Conservation (phyloP, 2,797 vertebrate genomes). For the Ispidina picta region DNA sequence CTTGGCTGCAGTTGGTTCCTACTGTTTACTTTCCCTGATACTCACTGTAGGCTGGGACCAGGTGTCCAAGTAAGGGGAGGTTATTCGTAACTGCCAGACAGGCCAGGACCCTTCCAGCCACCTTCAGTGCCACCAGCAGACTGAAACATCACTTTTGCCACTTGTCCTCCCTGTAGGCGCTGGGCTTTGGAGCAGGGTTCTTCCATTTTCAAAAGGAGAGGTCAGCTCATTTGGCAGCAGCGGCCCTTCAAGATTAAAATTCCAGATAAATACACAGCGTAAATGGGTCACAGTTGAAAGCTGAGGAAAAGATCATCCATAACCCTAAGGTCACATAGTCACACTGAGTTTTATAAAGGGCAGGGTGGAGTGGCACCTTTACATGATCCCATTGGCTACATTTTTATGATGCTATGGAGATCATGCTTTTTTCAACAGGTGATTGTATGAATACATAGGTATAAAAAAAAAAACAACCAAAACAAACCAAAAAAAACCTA, state of each 20-base stretch:
- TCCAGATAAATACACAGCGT: neutral
- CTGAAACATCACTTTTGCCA: rapidly evolving
- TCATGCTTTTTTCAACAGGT: neutral
- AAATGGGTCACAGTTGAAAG: neutral
- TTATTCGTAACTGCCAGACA: neutral
- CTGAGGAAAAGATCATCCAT: neutral
- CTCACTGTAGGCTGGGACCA: neutral
- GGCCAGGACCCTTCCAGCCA: neutral
- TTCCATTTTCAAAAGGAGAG: neutral
- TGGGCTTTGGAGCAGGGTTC: neutral
- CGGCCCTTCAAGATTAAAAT: neutral
- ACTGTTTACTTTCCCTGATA: neutral
- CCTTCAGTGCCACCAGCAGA: rapidly evolving
- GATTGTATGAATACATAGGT: neutral
- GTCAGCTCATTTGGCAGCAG: neutral
- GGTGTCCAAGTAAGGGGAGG: rapidly evolving
- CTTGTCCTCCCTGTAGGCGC: neutral
- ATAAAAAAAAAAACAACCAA: neutral
- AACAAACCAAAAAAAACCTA: neutral
- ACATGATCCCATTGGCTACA: neutral
- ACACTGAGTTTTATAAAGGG: neutral
- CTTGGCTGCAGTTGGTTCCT: neutral
- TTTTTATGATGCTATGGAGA: neutral
- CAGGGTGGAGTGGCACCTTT: neutral
- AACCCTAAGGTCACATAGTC: neutral